Conservation (phyloP, 1,140 invertebrate species). For the Phortica variegata region DNA sequence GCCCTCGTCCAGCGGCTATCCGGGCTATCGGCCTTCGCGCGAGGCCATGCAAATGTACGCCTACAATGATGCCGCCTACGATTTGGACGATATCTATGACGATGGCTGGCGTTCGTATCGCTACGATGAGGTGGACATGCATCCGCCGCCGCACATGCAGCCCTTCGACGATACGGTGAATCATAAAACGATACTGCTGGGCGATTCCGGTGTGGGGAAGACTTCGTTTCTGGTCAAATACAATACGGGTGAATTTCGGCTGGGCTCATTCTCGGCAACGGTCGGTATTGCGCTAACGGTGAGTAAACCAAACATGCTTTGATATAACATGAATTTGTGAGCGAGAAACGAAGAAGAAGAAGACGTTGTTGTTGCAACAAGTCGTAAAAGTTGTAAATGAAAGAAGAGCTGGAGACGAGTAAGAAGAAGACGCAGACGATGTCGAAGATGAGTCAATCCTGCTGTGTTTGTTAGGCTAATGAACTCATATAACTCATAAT, state of each 20-base stretch:
- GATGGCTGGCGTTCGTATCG: slow-evolving; percentile 56
- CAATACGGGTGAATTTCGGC: slow-evolving; percentile 88
- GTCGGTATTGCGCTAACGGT: slow-evolving; percentile 91
- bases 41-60: slow-evolving; percentile 63
- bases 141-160: slow-evolving; percentile 22
- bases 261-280: slow-evolving; percentile 87
- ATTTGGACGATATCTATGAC: slow-evolving; percentile 34
- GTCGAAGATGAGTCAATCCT: no score
- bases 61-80: slow-evolving; percentile 36
- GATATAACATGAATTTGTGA: no score
- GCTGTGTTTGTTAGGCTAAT: no score
- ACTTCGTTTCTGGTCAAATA: slow-evolving; percentile 94
- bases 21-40: slow-evolving; percentile 73
- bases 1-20: slow-evolving; percentile 75
- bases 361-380: no score
- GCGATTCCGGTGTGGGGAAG: slow-evolving; percentile 92
- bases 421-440: no score
- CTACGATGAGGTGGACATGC: slow-evolving; percentile 53
- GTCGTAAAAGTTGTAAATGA: no score
- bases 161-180: slow-evolving; percentile 53
- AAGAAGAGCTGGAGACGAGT: no score
- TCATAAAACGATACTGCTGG: slow-evolving; percentile 62
- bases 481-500: no score
- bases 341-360: no score
- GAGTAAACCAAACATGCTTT: no score